Percentiles rank a stretch among this genome's conserved stretches.
Conservation (phyloP, 2,113 vertebrate species). For the Jaculus jaculus region DNA sequence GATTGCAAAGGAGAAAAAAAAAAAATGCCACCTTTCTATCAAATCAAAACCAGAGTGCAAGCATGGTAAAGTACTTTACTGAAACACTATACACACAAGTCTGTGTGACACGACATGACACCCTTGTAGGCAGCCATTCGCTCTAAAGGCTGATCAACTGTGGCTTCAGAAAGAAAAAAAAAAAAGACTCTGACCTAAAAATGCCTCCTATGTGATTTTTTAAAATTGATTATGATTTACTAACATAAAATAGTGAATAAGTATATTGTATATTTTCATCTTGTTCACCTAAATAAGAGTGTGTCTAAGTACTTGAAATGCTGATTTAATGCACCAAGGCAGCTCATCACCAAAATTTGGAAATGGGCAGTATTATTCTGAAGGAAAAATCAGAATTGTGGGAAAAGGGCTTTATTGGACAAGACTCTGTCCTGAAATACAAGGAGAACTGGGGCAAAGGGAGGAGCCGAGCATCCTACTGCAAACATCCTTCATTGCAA, state of each 20-base stretch:
- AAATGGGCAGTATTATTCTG: neutral
- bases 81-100: slow-evolving; percentile 61
- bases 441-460: neutral
- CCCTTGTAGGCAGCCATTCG: slow-evolving; percentile 41
- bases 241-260: slow-evolving; percentile 41
- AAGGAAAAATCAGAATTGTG: slow-evolving; percentile 3
- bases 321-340: neutral
- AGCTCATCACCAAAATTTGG: slow-evolving; percentile 21
- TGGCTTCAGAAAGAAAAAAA: slow-evolving; percentile 61
- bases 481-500: neutral
- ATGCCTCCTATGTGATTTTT: slow-evolving; percentile 10
- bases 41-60: slow-evolving; percentile 71
- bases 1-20: slow-evolving; percentile 59
- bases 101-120: slow-evolving; percentile 5
- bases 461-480: neutral
- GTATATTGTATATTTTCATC: slow-evolving; percentile 42
- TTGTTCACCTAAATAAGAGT: slow-evolving; percentile 15
- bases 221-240: slow-evolving; percentile 41
- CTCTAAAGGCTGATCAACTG: slow-evolving; percentile 54
- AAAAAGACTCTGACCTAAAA: slow-evolving; percentile 49
- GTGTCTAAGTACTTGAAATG: slow-evolving; percentile 17
- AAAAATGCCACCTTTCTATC: slow-evolving; percentile 71
- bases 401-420: neutral
- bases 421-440: neutral
- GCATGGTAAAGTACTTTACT: slow-evolving; percentile 77